Base-by-base conservation (phyloP, 2,113 vertebrate genomes). In the Channa argus region DNA sequence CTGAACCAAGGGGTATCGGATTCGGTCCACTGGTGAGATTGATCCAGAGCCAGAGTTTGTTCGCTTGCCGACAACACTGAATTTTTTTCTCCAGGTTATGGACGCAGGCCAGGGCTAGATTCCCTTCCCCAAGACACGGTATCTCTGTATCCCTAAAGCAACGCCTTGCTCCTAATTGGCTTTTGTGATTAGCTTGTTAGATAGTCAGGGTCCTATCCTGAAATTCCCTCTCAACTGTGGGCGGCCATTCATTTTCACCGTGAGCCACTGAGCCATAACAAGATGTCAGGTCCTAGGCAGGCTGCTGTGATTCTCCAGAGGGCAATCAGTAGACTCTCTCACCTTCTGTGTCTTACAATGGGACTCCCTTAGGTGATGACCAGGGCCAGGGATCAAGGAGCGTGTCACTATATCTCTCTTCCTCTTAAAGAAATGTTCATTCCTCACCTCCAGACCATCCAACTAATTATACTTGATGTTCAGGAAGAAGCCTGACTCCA, bases 131-230 rank as follows among this genome's bases (percentile, higher is more conserved):
- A 83, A 91, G 83, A 69, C 70, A 54, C 69, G 75, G 79, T 91
- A 92, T 90, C 82, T 79, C 82, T 91, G 74, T 90, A 86, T 89
- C 88, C 90, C 86, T 74, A 82, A 88, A 92, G 90, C 86, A 82
- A 85, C 59, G 63, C 87, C 82, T 74, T 51, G 56, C 76, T 81
- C 88, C 86, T 94, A 94, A 94, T 94, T 94, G 93, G 93, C 92
- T 92, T 91, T 92, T 90, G 91, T 93, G 91, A 94, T 92, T 94
- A 91, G 90, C 89, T 92, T 91, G 86, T 94, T 92, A 91, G 91
- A 87, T 86, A 90, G 80, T 87, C 59, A 60, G 67, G 70, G 86
- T 78, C 77, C 86, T 80, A 84, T 85, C 72, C 89, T 88, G 86
- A 90, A 91, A 91, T 91, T 92, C 84, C 79, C 71, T 78, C 86